Base-by-base conservation (phyloP, 1,140 invertebrate species). In the Cyclargus thomasi region DNA sequence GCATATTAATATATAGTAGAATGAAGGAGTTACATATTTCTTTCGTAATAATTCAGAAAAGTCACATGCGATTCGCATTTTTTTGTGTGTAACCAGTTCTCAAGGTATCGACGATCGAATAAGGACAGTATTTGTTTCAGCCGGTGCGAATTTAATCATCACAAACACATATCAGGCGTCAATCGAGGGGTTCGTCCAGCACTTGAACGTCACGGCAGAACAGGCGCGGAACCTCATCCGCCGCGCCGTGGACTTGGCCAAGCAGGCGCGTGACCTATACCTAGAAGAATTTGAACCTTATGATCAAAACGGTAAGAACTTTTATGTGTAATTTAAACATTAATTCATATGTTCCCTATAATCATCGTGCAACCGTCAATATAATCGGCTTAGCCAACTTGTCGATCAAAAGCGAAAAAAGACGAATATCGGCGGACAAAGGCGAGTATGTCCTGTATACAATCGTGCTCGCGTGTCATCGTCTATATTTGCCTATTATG, bases 111-210 rank as follows among this genome's bases (percentile, higher is more conserved):
- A 47, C 3, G 0, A 11, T 16, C 39, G 39, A 14, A 63, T 16
- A 47, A 53, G 39, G 29, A 16, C 14, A 53, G 10, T 57, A 55
- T n/a, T 55, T 62, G 22, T 69, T 64, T 21, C 91, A 94, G 96
- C 95, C 77, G 97, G 97, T 2, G 94, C 96, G 16, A 94, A 98
- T 79, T 91, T 98, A 29, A 94, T 98, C 59, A 93, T 95, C 70
- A 97, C 96, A 5, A 95, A 95, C 69, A 97, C 96, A 1, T 99
- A 98, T 82, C 97, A 98, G 91, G 96, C 97, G 0, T 96, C 95
- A 11, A 90, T 97, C 55, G 92, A 93, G 20, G 95, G 96, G 0
- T 96, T 97, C 78, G 90, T 92, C 70, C 92, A 95, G 77, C 92
- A 96, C 82, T 82, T 97, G 29, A 91, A 92, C 0, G 70, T 96